Base-by-base conservation (phyloP, 2,888 invertebrate species). In the Scaptomyza caliginosa region DNA sequence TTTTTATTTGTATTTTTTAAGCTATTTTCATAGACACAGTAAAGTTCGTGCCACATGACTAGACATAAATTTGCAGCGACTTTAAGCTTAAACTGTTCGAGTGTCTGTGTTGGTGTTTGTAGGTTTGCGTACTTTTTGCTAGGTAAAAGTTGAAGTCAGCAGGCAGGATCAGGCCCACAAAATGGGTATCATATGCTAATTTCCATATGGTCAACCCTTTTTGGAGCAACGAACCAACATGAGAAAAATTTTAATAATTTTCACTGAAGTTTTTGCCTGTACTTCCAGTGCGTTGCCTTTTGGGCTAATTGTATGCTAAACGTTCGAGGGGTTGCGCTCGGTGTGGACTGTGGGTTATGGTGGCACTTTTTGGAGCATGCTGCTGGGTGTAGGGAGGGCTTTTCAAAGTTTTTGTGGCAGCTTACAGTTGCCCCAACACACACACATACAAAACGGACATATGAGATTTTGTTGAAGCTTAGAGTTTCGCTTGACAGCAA, bases 291-390 rank as follows among this genome's bases (percentile, higher is more conserved):
- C 71, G 57, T 57, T 67, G 85, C 78, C 75, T 70, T 82, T 77
- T 85, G 77, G 85, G 83, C 89, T 88, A 89, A 89, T 87, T 89
- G 86, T 88, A 87, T 85, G 89, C 77, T 85, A 79, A 89, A 82
- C 88, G 78, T 69, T 88, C 78, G 32, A 21, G 59, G 57, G 77
- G 32, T 13, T 13, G 4, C 2, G 32, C n/a, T 13, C 13, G 13
- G n/a, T 6, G 6, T 2, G 64, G 36, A 40, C 46, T n/a, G n/a
- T n/a, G 56, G 23, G 16, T 51, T 66, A 66, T 42, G 50, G 26
- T 38, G 51, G 58, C 50, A 43, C 43, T 17, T 58, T 76, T 55
- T 32, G 50, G 42, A 32, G 52, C 39, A 32, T 4, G 58, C 48
- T 48, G 40, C 63, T 30, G 52, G 30, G 65, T 48, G 40, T 56